Base-by-base conservation (phyloP, 2,113 vertebrate species). In the Neofelis nebulosa region DNA sequence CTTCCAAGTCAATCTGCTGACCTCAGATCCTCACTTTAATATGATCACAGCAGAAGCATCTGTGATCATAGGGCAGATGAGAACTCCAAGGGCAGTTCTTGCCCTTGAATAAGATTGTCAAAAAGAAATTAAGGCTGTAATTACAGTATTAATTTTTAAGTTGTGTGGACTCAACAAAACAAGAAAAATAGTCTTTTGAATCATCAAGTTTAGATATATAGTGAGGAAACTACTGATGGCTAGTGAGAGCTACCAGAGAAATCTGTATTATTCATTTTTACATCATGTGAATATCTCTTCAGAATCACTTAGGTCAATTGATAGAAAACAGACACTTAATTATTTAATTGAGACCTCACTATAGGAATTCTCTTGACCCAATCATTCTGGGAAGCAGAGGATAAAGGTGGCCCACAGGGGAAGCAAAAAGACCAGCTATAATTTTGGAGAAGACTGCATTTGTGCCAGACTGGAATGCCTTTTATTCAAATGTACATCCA, bases 1-100 rank as follows among this genome's bases (percentile, higher is more conserved):
- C 88, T 76, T 94, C 68, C 48, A 90, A 36, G 29, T 81, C 48
- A 63, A 69, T 85, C 57, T 93, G 69, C 74, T 96, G 89, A 96
- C 79, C 79, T 82, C 57, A 94, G 92, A 65, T 87, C 83, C 88
- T 97, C 25, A 50, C 31, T 95, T 96, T 94, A 27, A 57, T 69
- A 33, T 41, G 80, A 97, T 86, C 29, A 19, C 69, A 81, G 78
- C 33, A 88, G 71, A 83, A 89, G 55, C 29, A 33, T 85, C 48
- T 29, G 4, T 41, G 23, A n/a, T n/a, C n/a, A n/a, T n/a, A n/a
- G n/a, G n/a, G n/a, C n/a, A n/a, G n/a, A n/a, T n/a, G n/a, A n/a
- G n/a, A n/a, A n/a, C n/a, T n/a, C n/a, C n/a, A n/a, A n/a, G n/a
- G n/a, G 8, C 90, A 86, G 33, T 38, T 94, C 38, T 38, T 96